These are phyloP conservation scores for Crossocerus cetratus DNA, from an alignment of 2,888 invertebrate genomes.

Conservation along the genomic window DNA sequence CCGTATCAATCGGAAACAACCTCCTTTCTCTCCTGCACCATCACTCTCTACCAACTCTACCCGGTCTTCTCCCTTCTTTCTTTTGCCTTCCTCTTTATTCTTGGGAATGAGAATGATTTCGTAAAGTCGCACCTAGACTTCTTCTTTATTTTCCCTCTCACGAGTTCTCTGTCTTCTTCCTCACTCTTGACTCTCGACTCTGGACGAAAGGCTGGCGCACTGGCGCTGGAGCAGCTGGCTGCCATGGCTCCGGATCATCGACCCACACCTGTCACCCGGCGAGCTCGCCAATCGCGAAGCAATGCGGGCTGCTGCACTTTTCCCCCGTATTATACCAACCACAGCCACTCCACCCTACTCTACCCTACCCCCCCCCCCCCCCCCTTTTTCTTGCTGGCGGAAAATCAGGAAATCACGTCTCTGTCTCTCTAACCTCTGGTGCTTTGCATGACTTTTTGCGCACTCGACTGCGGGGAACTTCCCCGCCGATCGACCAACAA, in stretches of 20 bases:
- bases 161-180: too few species aligned
- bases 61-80: background rate
- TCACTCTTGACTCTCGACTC: too few species aligned
- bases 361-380: too few species aligned
- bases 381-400: slow-evolving; percentile 41
- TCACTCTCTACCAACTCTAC: slow-evolving; percentile 7
- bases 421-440: slow-evolving; percentile 71
- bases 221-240: too few species aligned
- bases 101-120: background rate
- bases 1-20: background rate
- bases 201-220: too few species aligned
- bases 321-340: slow-evolving; percentile 1
- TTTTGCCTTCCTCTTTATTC: background rate
- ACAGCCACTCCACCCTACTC: too few species aligned
- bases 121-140: background rate
- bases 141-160: background rate
- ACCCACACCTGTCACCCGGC: background rate
- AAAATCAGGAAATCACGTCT: slow-evolving; percentile 66
- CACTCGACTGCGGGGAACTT: slow-evolving; percentile 1
- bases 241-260: too few species aligned
- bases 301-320: slow-evolving; percentile 45
- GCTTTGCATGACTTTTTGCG: slow-evolving; percentile 55
- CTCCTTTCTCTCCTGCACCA: background rate
- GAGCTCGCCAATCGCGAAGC: slow-evolving; percentile 44
- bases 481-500: too few species aligned